phyloP scores from a whole-genome alignment of 2,797 vertebrate genomes.

The Enoplosus armatus region DNA sequence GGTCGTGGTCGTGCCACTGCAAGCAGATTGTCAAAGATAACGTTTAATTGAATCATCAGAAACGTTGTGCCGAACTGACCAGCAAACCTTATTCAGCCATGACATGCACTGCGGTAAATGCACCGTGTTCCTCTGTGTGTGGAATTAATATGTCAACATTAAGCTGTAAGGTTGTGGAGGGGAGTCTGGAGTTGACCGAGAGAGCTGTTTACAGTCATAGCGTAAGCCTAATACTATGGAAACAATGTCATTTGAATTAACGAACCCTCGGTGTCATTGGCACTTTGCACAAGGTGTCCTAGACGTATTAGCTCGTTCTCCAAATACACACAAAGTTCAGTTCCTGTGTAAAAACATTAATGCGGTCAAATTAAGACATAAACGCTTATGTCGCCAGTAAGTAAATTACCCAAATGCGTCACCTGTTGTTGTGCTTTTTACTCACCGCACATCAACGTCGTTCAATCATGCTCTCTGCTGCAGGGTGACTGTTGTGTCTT shows the following conservation, averaged over 20 bases:
- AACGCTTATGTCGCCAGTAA: neutral
- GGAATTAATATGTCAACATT: neutral
- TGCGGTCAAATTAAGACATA: neutral
- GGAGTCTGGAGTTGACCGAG: neutral
- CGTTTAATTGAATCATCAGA: neutral
- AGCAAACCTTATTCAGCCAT: neutral
- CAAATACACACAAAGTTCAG: neutral
- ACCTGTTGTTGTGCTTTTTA: neutral
- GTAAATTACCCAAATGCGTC: too few relatives aligned
- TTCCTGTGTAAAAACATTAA: neutral
- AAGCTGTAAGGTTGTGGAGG: neutral
- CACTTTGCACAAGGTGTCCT: neutral
- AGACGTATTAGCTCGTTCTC: neutral
- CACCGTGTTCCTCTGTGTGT: neutral
- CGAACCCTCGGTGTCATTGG: neutral
- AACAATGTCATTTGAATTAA: neutral
- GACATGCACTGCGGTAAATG: accelerated
- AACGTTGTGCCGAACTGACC: neutral
- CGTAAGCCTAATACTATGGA: too few relatives aligned
- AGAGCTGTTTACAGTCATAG: neutral
- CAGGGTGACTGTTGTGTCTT: constrained; percentile 19
- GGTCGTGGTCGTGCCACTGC: neutral
- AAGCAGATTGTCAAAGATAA: neutral
- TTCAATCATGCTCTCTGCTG: constrained; percentile 6
- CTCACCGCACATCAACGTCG: constrained; percentile 57